Percentiles rank a stretch among this genome's conserved stretches.
phyloP scores from a whole-genome alignment of 2,113 vertebrate genomes.

The Irena cyanogastra region DNA sequence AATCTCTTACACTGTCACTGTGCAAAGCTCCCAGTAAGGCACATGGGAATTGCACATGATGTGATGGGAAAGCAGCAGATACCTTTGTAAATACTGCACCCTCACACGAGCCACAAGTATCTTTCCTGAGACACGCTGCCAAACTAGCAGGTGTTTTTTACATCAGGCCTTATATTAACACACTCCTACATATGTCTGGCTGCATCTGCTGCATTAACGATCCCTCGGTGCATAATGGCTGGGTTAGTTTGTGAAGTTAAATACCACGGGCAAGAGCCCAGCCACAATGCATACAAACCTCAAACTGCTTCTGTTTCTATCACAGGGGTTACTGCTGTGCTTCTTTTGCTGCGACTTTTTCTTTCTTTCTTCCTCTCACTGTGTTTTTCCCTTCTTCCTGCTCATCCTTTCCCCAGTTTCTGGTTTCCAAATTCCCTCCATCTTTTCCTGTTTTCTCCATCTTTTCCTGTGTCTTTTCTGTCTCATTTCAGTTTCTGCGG shows the following conservation, averaged over 20 bases:
- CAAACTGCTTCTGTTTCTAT: background rate
- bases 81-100: background rate
- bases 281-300: background rate
- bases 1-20: background rate
- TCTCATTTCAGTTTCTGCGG: background rate
- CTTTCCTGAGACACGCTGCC: conserved; percentile 15
- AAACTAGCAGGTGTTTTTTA: conserved; percentile 52
- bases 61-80: background rate
- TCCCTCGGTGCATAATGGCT: background rate
- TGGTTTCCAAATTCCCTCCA: background rate
- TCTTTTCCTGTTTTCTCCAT: background rate
- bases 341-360: background rate
- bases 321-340: background rate
- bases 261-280: conserved; percentile 13
- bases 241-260: conserved; percentile 36
- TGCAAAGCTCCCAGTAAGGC: background rate
- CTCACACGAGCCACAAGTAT: background rate
- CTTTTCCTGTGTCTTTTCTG: background rate
- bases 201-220: conserved; percentile 29
- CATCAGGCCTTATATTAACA: conserved; percentile 48
- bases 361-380: background rate
- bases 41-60: background rate
- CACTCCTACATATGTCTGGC: conserved; percentile 28
- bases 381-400: background rate
- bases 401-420: background rate